phyloP scores from a whole-genome alignment of 2,888 invertebrate genomes.

The Diarsia brunnea region DNA sequence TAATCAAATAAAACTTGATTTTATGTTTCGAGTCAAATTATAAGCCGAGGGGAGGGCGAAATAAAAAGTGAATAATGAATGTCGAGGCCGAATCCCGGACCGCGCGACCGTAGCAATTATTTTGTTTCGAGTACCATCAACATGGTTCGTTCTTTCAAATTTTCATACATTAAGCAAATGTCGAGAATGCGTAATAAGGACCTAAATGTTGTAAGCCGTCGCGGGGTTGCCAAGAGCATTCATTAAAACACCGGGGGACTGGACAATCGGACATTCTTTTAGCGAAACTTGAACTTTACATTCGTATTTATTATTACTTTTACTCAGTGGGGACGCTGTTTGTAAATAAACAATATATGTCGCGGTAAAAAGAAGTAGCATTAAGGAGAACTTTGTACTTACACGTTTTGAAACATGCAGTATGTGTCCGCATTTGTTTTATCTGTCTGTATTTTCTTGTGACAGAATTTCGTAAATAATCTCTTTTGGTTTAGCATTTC shows the following conservation, averaged over 20 bases:
- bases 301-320: conserved; percentile 56
- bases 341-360: conserved; percentile 55
- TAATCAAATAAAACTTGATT: conserved; percentile 91
- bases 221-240: conserved; percentile 79
- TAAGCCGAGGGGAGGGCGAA: conserved; percentile 89
- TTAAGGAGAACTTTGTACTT: conserved; percentile 43
- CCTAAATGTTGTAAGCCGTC: conserved; percentile 86
- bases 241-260: conserved; percentile 81
- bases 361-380: conserved; percentile 41
- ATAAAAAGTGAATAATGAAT: conserved; percentile 91
- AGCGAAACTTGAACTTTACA: conserved; percentile 62
- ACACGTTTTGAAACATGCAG: conserved; percentile 40
- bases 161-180: conserved; percentile 90
- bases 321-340: conserved; percentile 35
- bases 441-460: conserved; percentile 34
- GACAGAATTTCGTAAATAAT: conserved; percentile 23
- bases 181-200: conserved; percentile 89
- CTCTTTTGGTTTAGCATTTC: background rate
- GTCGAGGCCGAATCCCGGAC: conserved; percentile 88
- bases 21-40: conserved; percentile 91
- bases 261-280: conserved; percentile 79
- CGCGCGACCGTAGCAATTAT: conserved; percentile 90
- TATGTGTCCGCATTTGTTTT: conserved; percentile 42
- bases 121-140: conserved; percentile 90
- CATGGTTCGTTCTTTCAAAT: conserved; percentile 90